Conservation (phyloP, 1,140 invertebrate genomes). For the Lanistes nyassanus region DNA sequence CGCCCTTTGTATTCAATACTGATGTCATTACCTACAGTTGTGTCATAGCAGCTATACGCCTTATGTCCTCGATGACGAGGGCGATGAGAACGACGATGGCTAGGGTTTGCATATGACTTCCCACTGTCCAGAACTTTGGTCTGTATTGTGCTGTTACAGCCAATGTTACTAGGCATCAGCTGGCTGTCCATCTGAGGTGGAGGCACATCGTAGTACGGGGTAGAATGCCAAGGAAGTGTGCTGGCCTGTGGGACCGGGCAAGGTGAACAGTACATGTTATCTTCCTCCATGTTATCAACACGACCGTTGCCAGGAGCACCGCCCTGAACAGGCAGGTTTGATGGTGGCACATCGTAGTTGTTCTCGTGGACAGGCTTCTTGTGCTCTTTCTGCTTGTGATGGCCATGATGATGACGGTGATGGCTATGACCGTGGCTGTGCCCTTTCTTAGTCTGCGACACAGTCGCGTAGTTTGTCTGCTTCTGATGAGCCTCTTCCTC, state of each 20-base stretch:
- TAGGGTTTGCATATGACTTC: conserved; percentile 20
- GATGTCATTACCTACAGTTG: conserved; percentile 46
- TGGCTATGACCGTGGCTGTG: conserved; percentile 21
- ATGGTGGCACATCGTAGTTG: conserved; percentile 18
- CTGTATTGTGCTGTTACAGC: conserved; percentile 24
- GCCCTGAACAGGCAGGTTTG: conserved; percentile 12
- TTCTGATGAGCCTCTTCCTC: conserved; percentile 16
- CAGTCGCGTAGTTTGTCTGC: conserved; percentile 13
- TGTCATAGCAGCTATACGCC: conserved; percentile 31
- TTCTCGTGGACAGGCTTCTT: conserved; percentile 12
- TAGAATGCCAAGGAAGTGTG: conserved; percentile 36
- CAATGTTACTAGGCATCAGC: conserved; percentile 21
- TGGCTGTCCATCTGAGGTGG: conserved; percentile 15
- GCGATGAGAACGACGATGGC: conserved; percentile 35
- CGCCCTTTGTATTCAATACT: conserved; percentile 57
- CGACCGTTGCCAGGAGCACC: not conserved
- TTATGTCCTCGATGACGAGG: conserved; percentile 37
- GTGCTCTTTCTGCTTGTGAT: conserved; percentile 18
- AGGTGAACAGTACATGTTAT: conserved; percentile 30
- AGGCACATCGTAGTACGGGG: conserved; percentile 31
- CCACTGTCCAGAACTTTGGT: conserved; percentile 24
- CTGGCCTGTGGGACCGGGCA: conserved; percentile 22
- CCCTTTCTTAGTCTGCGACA: conserved; percentile 14
- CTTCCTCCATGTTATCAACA: conserved; percentile 13
- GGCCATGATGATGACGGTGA: conserved; percentile 9